Evolutionary conservation across 1,140 invertebrate species (phyloP).

Genomic region (Trigoniulus corallinus): DNA sequence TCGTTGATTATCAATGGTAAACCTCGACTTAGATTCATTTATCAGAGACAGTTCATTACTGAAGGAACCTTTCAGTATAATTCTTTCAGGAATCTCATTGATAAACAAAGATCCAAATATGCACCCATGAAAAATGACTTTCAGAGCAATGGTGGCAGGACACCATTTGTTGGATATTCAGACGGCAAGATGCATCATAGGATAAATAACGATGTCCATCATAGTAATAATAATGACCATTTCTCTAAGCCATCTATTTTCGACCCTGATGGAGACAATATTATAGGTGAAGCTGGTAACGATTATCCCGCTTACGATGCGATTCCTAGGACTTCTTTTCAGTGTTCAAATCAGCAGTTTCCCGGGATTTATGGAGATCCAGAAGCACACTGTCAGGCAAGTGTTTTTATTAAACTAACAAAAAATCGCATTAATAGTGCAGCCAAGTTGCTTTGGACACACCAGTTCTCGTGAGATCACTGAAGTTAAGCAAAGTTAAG

Average conservation of each 20-base stretch:
- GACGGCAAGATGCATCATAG: too few relatives aligned
- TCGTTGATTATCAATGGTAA: too few relatives aligned
- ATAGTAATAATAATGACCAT: not conserved
- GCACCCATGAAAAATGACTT: too few relatives aligned
- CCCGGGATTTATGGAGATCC: slow-evolving; percentile 32
- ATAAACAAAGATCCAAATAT: too few relatives aligned
- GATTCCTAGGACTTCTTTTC: slow-evolving; percentile 28
- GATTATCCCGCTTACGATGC: slow-evolving; percentile 27
- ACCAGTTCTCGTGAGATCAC: too few relatives aligned
- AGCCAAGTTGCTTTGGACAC: not conserved
- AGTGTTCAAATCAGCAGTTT: slow-evolving; percentile 25
- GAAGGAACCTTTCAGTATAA: too few relatives aligned
- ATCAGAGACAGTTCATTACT: too few relatives aligned
- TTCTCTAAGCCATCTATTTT: not conserved
- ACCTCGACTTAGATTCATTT: too few relatives aligned
- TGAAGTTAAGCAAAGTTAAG: too few relatives aligned
- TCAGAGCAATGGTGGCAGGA: too few relatives aligned
- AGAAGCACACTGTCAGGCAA: slow-evolving; percentile 30
- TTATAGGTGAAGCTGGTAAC: slow-evolving; percentile 23
- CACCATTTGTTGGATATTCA: too few relatives aligned
- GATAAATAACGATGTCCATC: not conserved
- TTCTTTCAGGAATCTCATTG: too few relatives aligned
- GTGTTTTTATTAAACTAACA: not conserved
- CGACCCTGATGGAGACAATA: slow-evolving; percentile 4
- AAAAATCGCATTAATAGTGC: not conserved